These are phyloP conservation scores for Falco berigora DNA, from an alignment of 2,797 vertebrate genomes.

Conservation along the genomic window DNA sequence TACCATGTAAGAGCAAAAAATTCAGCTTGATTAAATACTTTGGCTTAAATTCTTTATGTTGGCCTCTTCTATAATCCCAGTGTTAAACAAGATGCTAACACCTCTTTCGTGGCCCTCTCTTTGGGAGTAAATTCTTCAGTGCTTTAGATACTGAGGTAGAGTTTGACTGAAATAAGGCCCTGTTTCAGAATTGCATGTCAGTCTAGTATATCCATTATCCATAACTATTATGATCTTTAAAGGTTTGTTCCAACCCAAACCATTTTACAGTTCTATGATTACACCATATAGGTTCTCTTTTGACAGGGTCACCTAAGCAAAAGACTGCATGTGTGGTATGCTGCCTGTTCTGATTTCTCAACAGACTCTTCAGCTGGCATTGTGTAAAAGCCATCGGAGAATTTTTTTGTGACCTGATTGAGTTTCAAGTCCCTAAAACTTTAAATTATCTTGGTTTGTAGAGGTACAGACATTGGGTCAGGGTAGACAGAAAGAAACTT, in stretches of 20 bases:
- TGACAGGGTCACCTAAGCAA: background rate
- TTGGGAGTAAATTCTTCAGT: background rate
- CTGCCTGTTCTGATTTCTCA: background rate
- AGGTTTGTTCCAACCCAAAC: background rate
- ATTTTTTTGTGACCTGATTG: background rate
- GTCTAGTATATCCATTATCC: background rate
- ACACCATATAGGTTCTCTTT: background rate
- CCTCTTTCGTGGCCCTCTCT: background rate
- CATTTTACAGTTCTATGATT: background rate
- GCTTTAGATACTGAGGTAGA: background rate
- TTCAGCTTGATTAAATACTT: background rate
- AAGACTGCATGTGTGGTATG: background rate
- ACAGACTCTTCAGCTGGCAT: no score
- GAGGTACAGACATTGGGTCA: background rate
- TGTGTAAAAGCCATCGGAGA: background rate
- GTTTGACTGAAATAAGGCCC: background rate
- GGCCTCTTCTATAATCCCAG: background rate
- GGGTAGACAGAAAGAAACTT: background rate
- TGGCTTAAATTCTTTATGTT: background rate
- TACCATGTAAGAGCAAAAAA: background rate
- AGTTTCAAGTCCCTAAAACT: background rate
- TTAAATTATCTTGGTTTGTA: background rate
- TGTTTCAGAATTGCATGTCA: background rate
- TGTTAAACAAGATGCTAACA: background rate
- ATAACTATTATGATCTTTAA: background rate